Evolutionary conservation across 2,888 invertebrate species (phyloP).

Genomic region (Sipunculus nudus): DNA sequence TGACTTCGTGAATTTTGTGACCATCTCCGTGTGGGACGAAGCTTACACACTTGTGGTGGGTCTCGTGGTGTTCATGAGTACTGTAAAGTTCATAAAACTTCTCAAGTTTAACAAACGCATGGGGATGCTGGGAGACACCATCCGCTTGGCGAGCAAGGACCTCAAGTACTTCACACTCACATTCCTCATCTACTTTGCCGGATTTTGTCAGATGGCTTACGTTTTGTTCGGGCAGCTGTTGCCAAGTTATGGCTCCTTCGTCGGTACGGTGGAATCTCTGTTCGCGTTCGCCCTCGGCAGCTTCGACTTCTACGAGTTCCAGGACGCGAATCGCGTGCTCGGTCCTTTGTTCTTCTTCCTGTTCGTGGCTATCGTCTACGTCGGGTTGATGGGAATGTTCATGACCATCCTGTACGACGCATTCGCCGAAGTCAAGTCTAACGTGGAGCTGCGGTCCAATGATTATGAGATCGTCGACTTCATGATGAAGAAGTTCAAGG

Average conservation of each 20-base stretch:
- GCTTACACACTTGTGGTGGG: constrained; percentile 67
- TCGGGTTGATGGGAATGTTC: constrained; percentile 65
- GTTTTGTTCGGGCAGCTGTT: constrained; percentile 61
- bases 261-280: constrained; percentile 64
- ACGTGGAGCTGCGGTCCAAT: constrained; percentile 53
- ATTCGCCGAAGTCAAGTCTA: constrained; percentile 60
- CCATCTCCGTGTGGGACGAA: constrained; percentile 67
- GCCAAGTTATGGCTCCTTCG: constrained; percentile 59
- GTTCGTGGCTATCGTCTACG: constrained; percentile 59
- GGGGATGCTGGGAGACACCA: constrained; percentile 67
- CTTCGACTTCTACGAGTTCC: constrained; percentile 66
- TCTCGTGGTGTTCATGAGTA: constrained; percentile 68
- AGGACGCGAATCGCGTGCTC: constrained; percentile 50
- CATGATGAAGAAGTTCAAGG: constrained; percentile 57
- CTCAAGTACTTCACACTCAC: constrained; percentile 67
- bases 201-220: constrained; percentile 63
- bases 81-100: constrained; percentile 69
- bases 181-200: constrained; percentile 65
- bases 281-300: constrained; percentile 68
- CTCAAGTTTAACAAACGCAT: constrained; percentile 69
- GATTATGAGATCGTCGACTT: constrained; percentile 65
- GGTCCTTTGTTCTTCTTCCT: constrained; percentile 64
- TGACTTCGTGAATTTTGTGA: constrained; percentile 67
- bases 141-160: constrained; percentile 64
- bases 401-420: constrained; percentile 64